Base-by-base conservation (phyloP, 1,140 invertebrate genomes). In the Belonocnema kinseyi region DNA sequence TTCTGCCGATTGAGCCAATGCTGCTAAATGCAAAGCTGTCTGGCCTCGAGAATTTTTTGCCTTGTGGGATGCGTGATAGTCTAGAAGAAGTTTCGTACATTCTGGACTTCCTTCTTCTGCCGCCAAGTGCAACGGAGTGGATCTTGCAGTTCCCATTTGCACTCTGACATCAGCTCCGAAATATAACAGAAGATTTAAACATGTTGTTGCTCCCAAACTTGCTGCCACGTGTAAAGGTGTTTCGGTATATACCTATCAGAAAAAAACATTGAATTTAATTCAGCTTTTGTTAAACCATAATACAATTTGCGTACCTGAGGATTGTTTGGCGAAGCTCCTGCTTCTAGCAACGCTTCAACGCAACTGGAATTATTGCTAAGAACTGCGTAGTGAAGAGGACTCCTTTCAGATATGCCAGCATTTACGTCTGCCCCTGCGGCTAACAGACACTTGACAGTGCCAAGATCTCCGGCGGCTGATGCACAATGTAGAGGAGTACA, bases 161-260 rank as follows among this genome's bases (percentile, higher is more conserved):
- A 95, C 95, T 50, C 95, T 92, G 3, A 96, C 95, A 82, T 96
- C 95, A 5, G 96, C 96, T 19, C 95, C 95, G 77, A 95, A 92
- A 72, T 92, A 92, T 46, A 97, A 89, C 3, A 97, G 89, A 19
- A 97, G 84, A 84, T 94, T 93, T 6, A 96, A 92, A 84, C 95
- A 95, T 72, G 92, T 90, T 0, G 93, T 90, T 46, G 94, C 94
- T 12, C 96, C 96, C 50, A 96, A 89, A 61, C 94, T 93, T 17
- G 96, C 95, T 12, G 96, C 96, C 5, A 97, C 94, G 80, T 97
- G 96, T 6, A 98, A 87, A 0, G 96, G 96, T 0, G 96, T 97
- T 91, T 97, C 96, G 6, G 95, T 96, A 81, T 94, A 96, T 33
- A 96, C 94, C 93, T 94, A 76, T 53, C 50, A 33, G 14, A 50